Evolutionary conservation across 1,140 invertebrate genomes (phyloP).

Genomic region (Chionoecetes opilio): DNA sequence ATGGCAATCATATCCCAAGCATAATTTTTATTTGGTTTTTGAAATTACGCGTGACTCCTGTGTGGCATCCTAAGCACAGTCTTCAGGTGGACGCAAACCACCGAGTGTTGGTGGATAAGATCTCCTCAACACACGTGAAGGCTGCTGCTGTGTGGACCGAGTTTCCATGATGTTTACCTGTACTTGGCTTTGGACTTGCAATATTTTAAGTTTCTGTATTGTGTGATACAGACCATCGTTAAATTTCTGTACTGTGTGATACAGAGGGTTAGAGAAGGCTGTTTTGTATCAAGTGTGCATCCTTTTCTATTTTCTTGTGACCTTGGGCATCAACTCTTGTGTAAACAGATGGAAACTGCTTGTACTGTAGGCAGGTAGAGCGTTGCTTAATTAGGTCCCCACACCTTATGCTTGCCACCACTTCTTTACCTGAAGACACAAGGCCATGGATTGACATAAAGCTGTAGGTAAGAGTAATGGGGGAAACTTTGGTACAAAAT

Average conservation of each 20-base stretch:
- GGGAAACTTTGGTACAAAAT: background rate
- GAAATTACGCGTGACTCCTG: background rate
- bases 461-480: background rate
- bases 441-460: background rate
- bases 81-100: conserved; percentile 29
- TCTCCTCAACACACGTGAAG: conserved; percentile 55
- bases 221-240: background rate
- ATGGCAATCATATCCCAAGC: background rate
- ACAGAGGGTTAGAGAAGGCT: conserved; percentile 2
- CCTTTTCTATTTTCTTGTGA: conserved; percentile 53
- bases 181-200: background rate
- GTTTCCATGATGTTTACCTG: conserved; percentile 67
- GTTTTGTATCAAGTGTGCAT: conserved; percentile 51
- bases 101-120: background rate
- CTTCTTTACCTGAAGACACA: conserved; percentile 65
- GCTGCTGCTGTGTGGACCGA: conserved; percentile 63
- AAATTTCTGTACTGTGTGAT: conserved; percentile 48
- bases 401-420: conserved; percentile 58
- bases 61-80: conserved; percentile 61
- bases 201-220: conserved; percentile 34
- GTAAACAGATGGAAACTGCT: conserved; percentile 68
- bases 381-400: conserved; percentile 68
- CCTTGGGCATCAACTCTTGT: conserved; percentile 44
- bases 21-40: conserved; percentile 18
- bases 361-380: conserved; percentile 75